phyloP scores from a whole-genome alignment of 2,888 invertebrate genomes.

The Exephanes ischioxanthus region DNA sequence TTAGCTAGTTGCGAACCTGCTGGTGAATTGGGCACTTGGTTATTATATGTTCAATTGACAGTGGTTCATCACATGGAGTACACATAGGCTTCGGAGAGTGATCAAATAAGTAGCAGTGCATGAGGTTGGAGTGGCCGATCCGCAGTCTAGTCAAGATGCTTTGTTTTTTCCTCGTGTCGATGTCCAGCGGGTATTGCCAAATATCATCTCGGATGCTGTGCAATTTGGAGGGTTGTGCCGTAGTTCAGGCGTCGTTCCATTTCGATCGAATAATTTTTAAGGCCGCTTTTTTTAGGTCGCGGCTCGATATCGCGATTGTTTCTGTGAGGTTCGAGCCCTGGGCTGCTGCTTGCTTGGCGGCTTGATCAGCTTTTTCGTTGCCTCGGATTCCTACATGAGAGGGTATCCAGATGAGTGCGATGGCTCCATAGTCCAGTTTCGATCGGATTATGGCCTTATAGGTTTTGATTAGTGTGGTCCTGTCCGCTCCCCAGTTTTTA shows the following conservation, averaged over 20 bases:
- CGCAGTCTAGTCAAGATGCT: neutral
- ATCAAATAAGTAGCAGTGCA: neutral
- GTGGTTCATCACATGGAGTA: neutral
- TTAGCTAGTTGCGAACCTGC: too few relatives aligned
- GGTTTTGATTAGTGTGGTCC: slow-evolving; percentile 36
- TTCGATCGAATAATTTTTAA: neutral
- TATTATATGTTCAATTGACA: neutral
- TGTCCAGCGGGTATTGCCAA: neutral
- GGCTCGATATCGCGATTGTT: neutral
- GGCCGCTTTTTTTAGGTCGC: neutral
- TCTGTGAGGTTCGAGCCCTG: neutral
- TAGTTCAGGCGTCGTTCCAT: neutral
- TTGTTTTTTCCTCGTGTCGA: neutral
- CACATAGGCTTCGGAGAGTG: neutral
- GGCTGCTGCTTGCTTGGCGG: neutral
- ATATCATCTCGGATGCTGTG: slow-evolving; percentile 1
- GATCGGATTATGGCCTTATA: slow-evolving; percentile 43
- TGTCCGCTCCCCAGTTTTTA: neutral
- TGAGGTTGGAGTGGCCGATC: neutral
- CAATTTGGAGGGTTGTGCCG: neutral
- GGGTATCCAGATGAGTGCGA: slow-evolving; percentile 2
- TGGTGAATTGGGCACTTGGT: neutral
- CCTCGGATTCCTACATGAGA: neutral
- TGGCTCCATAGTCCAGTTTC: slow-evolving; percentile 53
- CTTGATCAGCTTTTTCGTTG: neutral